Base-by-base conservation (phyloP, 2,888 invertebrate genomes). In the Psococerastis gibbosa region DNA sequence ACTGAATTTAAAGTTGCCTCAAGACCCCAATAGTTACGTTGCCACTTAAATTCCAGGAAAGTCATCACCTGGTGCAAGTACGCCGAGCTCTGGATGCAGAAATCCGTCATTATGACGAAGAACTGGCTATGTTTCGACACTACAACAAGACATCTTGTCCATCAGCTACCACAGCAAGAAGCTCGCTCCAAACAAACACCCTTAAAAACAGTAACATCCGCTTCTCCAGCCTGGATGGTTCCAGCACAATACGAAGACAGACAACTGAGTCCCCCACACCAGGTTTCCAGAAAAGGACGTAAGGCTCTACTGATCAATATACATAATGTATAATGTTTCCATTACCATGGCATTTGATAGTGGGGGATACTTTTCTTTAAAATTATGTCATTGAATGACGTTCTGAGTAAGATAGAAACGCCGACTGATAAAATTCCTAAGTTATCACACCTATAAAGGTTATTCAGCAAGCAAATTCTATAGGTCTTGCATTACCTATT, bases 111-210 rank as follows among this genome's bases (percentile, higher is more conserved):
- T 38, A 38, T 22, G 38, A 38, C 20, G 38, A 38, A 20, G 38
- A 38, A 38, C 20, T 38, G 38, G 38, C 38, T 6, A 38, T 38
- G 38, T 38, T 38, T 38, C 38, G 38, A 20, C 38, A 38, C 11
- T 38, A 38, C 18, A 38, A 38, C 17, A 38, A 38, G 20, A 22
- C 22, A 11, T 17, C 38, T 18, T 38, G 38, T 11, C 38, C 38
- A 18, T 38, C 38, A 6, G 38, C 38, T 17, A 18, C 38, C 4
- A 33, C 33, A 6, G n/a, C 20, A 6, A 16, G 22, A 18, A 17
- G 22, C 13, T 38, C 38, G 5, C 38, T 38, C 22, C 38, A 38
- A 16, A 20, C 20, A 17, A 20, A 15, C n/a, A 20, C 38, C 5
- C 38, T 22, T 3, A 15, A 20, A 15, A 38, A 38, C 20, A n/a